Percentiles rank a stretch among this genome's conserved stretches.
Conservation (phyloP, 1,140 invertebrate genomes). For the Anastrepha obliqua region DNA sequence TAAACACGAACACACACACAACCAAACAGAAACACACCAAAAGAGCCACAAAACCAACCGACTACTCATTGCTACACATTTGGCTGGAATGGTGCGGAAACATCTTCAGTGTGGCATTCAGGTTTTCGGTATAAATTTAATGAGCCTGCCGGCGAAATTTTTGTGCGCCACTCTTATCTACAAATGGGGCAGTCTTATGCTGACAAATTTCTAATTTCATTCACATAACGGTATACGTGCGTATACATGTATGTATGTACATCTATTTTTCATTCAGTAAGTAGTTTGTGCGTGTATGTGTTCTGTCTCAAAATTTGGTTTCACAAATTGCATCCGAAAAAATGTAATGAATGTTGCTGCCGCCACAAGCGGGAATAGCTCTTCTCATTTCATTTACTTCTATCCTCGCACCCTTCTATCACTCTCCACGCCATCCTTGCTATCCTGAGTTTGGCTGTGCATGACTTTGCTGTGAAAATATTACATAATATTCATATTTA, state of each 20-base stretch:
- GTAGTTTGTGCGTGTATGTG: background rate
- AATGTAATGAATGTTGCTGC: slow-evolving; percentile 27
- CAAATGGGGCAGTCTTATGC: slow-evolving; percentile 44
- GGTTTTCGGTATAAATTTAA: slow-evolving; percentile 28
- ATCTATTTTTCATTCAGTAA: background rate
- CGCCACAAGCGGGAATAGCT: background rate
- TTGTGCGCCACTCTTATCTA: slow-evolving; percentile 26
- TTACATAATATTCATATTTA: slow-evolving; percentile 31
- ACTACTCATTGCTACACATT: too few relatives aligned
- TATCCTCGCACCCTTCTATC: background rate
- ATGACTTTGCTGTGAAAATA: slow-evolving; percentile 3
- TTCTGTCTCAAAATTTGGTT: background rate
- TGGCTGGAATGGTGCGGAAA: background rate
- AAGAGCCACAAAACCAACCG: too few relatives aligned
- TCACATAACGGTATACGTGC: background rate
- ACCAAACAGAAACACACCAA: background rate
- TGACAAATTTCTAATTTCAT: slow-evolving; percentile 48
- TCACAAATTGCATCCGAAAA: slow-evolving; percentile 42
- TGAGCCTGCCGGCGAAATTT: slow-evolving; percentile 32
- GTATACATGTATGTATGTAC: background rate
- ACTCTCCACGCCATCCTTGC: background rate
- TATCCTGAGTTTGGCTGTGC: background rate
- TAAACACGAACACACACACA: background rate
- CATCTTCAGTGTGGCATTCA: background rate
- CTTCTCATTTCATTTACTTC: background rate